Conservation (phyloP, 2,797 vertebrate genomes). For the Vespertilio murinus region DNA sequence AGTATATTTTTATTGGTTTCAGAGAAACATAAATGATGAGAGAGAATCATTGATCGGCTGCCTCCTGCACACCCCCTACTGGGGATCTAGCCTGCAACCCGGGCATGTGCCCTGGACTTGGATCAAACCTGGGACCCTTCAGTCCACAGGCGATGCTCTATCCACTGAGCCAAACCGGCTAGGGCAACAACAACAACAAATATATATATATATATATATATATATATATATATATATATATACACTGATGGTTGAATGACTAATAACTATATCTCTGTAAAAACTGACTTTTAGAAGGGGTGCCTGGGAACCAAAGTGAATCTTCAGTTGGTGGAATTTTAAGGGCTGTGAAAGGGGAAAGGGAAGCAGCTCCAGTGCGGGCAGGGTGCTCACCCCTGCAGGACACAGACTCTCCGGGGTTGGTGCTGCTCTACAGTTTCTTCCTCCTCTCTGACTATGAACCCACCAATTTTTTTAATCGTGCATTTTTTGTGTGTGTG, state of each 20-base stretch:
- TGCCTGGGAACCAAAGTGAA: not conserved
- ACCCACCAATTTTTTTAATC: not conserved
- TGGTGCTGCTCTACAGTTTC: not conserved
- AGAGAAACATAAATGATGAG: too few species aligned
- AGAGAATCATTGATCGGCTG: too few species aligned
- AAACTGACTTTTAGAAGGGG: not conserved
- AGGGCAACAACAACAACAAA: too few species aligned
- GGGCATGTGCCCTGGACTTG: too few species aligned
- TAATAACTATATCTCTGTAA: slow-evolving; percentile 22
- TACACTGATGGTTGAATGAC: not conserved
- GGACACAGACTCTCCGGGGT: not conserved
- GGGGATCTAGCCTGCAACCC: too few species aligned
- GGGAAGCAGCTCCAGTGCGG: not conserved
- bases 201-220: too few species aligned
- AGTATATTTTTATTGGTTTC: too few species aligned
- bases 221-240: too few species aligned
- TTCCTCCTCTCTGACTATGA: not conserved
- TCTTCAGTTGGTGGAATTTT: not conserved
- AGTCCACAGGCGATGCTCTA: too few species aligned
- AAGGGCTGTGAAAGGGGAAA: not conserved
- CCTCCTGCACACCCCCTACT: too few species aligned
- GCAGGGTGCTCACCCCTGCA: not conserved
- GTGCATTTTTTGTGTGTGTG: not conserved
- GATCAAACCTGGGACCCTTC: too few species aligned
- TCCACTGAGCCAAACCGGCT: too few species aligned